phyloP scores from a whole-genome alignment of 1,140 invertebrate genomes.

The Musca domestica region DNA sequence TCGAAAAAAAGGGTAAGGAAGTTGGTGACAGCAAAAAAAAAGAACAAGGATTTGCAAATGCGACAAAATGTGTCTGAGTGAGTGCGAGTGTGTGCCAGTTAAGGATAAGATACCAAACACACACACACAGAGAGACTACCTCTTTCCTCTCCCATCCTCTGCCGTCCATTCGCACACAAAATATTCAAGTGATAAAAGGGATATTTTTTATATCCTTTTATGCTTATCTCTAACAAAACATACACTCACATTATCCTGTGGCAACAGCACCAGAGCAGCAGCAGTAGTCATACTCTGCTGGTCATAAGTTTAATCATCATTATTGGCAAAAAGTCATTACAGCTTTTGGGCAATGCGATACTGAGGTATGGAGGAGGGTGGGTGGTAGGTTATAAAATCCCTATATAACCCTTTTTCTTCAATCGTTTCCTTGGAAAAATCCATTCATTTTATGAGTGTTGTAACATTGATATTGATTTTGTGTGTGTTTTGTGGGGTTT shows the following conservation, averaged over 20 bases:
- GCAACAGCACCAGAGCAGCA: too few relatives aligned
- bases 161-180: too few relatives aligned
- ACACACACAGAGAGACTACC: too few relatives aligned
- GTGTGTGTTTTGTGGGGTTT: too few relatives aligned
- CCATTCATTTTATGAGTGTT: not conserved
- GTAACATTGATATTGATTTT: too few relatives aligned
- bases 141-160: too few relatives aligned
- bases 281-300: not conserved
- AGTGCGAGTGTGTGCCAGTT: not conserved
- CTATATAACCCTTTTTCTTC: not conserved
- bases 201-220: constrained; percentile 8
- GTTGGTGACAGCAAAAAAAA: not conserved
- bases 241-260: not conserved
- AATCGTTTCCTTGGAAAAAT: not conserved
- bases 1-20: constrained; percentile 1
- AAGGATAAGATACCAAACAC: not conserved
- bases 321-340: not conserved
- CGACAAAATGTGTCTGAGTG: not conserved
- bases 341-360: too few relatives aligned
- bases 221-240: constrained; percentile 6
- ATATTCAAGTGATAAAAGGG: constrained; percentile 12
- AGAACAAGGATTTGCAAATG: not conserved
- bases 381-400: not conserved
- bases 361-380: not conserved
- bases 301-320: constrained; percentile 8